Percentiles rank a stretch among this genome's conserved stretches.
phyloP scores from a whole-genome alignment of 2,797 vertebrate genomes.

The Gallinago stenura region DNA sequence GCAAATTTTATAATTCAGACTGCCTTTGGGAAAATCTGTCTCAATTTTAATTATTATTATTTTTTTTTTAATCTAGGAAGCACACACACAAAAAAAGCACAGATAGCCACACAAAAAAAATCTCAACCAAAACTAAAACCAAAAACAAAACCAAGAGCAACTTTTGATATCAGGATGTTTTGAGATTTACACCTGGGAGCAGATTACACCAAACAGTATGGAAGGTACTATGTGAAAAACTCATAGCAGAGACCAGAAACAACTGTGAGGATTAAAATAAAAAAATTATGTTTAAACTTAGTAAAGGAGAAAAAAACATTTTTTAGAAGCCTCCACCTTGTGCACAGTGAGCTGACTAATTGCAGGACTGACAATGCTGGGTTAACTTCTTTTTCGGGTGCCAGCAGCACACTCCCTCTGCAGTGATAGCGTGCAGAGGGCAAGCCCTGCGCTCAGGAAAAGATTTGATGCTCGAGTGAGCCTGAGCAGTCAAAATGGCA shows the following conservation, averaged over 20 bases:
- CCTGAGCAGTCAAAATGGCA: slow-evolving; percentile 2
- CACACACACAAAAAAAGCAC: background rate
- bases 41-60: background rate
- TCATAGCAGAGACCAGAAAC: background rate
- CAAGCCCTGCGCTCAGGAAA: slow-evolving; percentile 12
- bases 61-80: background rate
- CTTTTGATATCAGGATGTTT: background rate
- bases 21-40: background rate
- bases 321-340: background rate
- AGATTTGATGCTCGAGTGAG: slow-evolving; percentile 45
- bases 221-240: background rate
- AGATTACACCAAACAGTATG: background rate
- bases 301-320: background rate
- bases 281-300: background rate
- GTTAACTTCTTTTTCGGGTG: background rate
- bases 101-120: background rate
- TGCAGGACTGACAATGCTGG: background rate
- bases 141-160: background rate
- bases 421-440: slow-evolving; percentile 42
- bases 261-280: background rate
- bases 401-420: background rate
- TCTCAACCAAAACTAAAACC: too few species aligned
- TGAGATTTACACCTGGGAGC: background rate
- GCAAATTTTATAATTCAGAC: background rate
- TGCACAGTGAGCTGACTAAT: background rate